phyloP scores from a whole-genome alignment of 2,888 invertebrate species.

The Endomychus coccineus region DNA sequence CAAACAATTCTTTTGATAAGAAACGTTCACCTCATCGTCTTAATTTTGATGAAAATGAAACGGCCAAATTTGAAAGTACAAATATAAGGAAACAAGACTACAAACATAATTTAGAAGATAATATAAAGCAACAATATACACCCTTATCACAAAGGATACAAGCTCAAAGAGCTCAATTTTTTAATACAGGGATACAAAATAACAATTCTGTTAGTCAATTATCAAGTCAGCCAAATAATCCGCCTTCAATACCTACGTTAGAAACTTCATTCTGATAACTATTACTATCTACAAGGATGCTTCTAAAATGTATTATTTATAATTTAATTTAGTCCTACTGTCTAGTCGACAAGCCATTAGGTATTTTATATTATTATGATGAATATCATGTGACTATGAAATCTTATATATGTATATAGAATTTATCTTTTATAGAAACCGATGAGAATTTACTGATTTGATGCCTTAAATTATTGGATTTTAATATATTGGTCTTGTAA shows the following conservation, averaged over 20 bases:
- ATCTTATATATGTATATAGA: conserved; percentile 9
- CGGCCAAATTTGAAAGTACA: conserved; percentile 13
- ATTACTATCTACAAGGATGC: conserved; percentile 23
- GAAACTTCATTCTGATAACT: conserved; percentile 53
- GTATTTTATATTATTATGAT: conserved; percentile 13
- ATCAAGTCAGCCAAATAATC: conserved; percentile 22
- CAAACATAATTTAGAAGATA: conserved; percentile 6
- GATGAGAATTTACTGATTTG: no score
- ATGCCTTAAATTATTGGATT: conserved; percentile 36
- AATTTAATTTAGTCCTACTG: conserved; percentile 17
- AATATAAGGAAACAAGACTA: no score
- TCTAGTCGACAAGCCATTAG: conserved; percentile 31
- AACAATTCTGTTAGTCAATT: conserved; percentile 19
- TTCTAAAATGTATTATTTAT: conserved; percentile 15
- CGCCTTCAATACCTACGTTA: conserved; percentile 48
- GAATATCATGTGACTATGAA: conserved; percentile 3
- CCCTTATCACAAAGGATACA: conserved; percentile 50
- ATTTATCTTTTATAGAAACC: conserved; percentile 11
- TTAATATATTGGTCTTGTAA: conserved; percentile 32
- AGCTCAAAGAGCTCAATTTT: conserved; percentile 57
- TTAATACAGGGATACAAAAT: conserved; percentile 31
- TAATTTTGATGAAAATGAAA: conserved; percentile 12
- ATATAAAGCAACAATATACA: conserved; percentile 16
- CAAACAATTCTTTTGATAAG: conserved; percentile 52
- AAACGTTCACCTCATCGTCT: conserved; percentile 32